A percentile compares a stretch with the other conserved stretches of the same genome.
These are phyloP conservation scores for Rhinolophus ferrumequinum DNA, from an alignment of 2,113 vertebrate species.

Conservation along the genomic window DNA sequence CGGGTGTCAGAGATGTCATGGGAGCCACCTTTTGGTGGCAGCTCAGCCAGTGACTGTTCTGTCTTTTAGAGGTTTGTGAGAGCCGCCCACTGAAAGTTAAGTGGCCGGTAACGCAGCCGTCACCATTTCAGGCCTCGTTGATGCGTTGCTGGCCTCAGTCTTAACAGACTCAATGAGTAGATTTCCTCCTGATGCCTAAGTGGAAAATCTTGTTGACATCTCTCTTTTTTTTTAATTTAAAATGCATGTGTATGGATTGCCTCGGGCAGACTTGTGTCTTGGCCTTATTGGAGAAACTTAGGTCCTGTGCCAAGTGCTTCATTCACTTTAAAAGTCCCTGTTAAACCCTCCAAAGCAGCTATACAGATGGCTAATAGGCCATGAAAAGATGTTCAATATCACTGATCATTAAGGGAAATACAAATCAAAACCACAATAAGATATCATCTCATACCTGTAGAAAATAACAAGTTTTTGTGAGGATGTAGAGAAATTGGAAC, in stretches of 20 bases:
- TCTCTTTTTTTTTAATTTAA: not conserved
- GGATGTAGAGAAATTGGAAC: not conserved
- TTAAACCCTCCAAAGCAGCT: not conserved
- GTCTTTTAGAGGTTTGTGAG: not conserved
- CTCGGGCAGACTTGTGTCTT: not conserved
- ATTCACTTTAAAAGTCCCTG: not conserved
- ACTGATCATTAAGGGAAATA: not conserved
- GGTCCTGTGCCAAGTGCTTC: not conserved
- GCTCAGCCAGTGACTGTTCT: not conserved
- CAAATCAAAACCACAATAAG: not conserved
- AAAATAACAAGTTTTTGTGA: not conserved
- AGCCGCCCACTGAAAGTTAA: fast-evolving
- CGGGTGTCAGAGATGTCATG: not conserved
- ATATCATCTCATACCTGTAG: fast-evolving
- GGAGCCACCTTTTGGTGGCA: not conserved
- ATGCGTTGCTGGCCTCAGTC: not conserved
- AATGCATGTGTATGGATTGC: not conserved
- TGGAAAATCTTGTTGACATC: not conserved
- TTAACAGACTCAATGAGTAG: not conserved
- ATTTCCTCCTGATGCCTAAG: not conserved
- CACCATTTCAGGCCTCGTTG: not conserved
- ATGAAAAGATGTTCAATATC: not conserved
- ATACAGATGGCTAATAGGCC: not conserved
- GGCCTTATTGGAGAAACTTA: not conserved
- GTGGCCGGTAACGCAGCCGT: fast-evolving